A percentile compares a stretch with the other conserved stretches of the same genome.
Conservation (phyloP, 30 jellyfish, hydroid and myxozoan species). For the Mastigias papua region DNA sequence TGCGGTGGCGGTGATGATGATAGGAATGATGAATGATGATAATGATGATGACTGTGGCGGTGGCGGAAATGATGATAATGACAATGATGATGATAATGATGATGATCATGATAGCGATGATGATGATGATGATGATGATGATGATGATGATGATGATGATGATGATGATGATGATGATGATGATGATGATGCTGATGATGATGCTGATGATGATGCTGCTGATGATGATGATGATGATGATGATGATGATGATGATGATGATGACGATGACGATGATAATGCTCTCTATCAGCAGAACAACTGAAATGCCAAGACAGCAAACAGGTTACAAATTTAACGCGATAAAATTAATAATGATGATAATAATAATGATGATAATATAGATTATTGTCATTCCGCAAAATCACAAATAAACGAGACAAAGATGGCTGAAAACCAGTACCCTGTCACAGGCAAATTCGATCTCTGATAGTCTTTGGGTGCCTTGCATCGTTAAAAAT, state of each 20-base stretch:
- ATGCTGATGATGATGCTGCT: not conserved
- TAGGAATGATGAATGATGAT: no score
- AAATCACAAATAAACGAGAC: not conserved
- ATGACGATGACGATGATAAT: not conserved
- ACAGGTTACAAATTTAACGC: not conserved
- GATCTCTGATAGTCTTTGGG: slow-evolving; percentile 66
- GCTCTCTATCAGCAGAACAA: no score
- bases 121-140: not conserved
- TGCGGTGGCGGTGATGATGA: no score
- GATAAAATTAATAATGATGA: not conserved
- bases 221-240: not conserved
- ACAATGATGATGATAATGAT: not conserved
- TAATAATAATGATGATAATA: not conserved
- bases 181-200: not conserved
- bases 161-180: not conserved
- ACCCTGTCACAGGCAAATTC: slow-evolving; percentile 74
- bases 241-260: not conserved
- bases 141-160: not conserved
- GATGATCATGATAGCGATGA: not conserved
- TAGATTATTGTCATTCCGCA: not conserved
- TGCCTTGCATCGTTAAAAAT: slow-evolving; percentile 54
- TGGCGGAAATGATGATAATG: not conserved
- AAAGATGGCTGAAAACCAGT: not conserved
- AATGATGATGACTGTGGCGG: no score
- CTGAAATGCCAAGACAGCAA: no score